These are phyloP conservation scores for Eremobia ochroleuca DNA, from an alignment of 2,888 invertebrate species.

Conservation along the genomic window DNA sequence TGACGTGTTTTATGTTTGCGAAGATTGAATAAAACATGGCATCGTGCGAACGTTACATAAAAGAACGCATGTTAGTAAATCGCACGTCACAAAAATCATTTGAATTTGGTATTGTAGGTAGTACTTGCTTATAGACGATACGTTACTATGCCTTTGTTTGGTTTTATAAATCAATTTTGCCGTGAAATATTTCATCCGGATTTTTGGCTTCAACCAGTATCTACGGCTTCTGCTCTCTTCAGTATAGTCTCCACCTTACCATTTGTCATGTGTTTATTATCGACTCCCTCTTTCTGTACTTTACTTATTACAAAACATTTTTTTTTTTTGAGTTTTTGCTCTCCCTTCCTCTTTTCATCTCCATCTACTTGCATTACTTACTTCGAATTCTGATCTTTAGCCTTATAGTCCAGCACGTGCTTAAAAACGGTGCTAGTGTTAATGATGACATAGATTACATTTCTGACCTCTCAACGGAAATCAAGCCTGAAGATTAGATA, in stretches of 20 bases:
- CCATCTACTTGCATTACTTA: background rate
- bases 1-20: slow-evolving; percentile 41
- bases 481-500: slow-evolving; percentile 46
- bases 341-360: background rate
- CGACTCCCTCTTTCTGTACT: background rate
- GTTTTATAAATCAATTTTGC: background rate
- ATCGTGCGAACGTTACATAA: slow-evolving; percentile 46
- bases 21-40: slow-evolving; percentile 54
- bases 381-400: background rate
- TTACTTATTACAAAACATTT: too few relatives aligned
- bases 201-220: background rate
- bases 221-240: background rate
- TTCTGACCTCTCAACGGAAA: slow-evolving; percentile 45
- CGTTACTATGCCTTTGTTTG: slow-evolving; percentile 1
- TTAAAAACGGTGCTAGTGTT: slow-evolving; percentile 3
- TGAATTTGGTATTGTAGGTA: slow-evolving; percentile 39
- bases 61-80: slow-evolving; percentile 40
- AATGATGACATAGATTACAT: slow-evolving; percentile 20
- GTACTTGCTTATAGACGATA: slow-evolving; percentile 5
- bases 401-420: slow-evolving; percentile 33
- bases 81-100: slow-evolving; percentile 53
- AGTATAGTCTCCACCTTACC: background rate
- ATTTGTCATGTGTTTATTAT: background rate
- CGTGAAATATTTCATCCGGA: background rate
- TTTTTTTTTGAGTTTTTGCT: too few relatives aligned